A percentile compares a stretch with the other conserved stretches of the same genome.
Evolutionary conservation across 2,797 vertebrate species (phyloP).

Genomic region (Poecilia gillii): DNA sequence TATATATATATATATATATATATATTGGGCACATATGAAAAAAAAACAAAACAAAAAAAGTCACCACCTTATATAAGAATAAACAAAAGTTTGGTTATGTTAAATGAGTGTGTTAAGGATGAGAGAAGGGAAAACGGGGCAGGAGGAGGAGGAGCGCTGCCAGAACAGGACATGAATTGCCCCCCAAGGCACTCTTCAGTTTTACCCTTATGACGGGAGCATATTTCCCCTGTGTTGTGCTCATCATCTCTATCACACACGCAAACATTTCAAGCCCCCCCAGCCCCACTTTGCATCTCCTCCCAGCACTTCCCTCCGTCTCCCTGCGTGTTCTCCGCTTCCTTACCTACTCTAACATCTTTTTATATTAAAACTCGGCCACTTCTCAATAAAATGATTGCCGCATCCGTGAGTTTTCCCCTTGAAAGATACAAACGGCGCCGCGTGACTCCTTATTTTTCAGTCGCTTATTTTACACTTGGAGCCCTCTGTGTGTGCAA

Average conservation of each 20-base stretch:
- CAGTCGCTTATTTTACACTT: slow-evolving; percentile 4
- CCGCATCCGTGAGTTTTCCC: not conserved
- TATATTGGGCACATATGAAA: too few relatives aligned
- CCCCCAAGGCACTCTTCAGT: slow-evolving; percentile 65
- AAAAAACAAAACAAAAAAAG: not conserved
- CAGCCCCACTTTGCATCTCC: slow-evolving; percentile 15
- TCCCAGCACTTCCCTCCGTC: not conserved
- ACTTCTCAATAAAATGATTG: slow-evolving; percentile 16
- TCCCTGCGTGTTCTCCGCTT: not conserved
- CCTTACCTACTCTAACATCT: slow-evolving; percentile 2
- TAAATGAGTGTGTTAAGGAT: slow-evolving; percentile 19
- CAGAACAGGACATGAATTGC: slow-evolving; percentile 50
- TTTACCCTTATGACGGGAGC: slow-evolving; percentile 68
- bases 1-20: too few relatives aligned
- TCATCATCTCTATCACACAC: slow-evolving; percentile 39
- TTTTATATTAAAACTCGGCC: slow-evolving; percentile 16
- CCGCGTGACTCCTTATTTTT: slow-evolving; percentile 6
- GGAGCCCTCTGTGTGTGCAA: not conserved
- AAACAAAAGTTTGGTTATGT: slow-evolving; percentile 11
- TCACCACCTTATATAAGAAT: not conserved
- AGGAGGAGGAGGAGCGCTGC: slow-evolving; percentile 35
- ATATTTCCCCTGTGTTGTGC: slow-evolving; percentile 73
- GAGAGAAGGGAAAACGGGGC: slow-evolving; percentile 56
- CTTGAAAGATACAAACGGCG: too few relatives aligned
- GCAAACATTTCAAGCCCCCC: slow-evolving; percentile 12